phyloP scores from a whole-genome alignment of 2,797 vertebrate species.

The Taeniopygia guttata region DNA sequence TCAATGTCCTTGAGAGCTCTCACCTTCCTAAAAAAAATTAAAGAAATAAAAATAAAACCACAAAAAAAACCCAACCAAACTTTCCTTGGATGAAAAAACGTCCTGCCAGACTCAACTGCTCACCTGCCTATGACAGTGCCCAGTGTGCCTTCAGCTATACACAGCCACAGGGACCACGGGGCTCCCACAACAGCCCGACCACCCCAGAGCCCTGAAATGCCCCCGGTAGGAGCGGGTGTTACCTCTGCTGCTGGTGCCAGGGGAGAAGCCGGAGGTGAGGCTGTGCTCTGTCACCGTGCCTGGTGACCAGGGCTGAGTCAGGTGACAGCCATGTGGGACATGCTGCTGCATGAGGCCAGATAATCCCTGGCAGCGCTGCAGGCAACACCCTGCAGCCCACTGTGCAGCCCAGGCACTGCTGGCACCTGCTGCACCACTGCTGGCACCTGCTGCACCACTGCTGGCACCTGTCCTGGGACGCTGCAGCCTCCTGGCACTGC shows the following conservation, averaged over 20 bases:
- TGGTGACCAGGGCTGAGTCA: background rate
- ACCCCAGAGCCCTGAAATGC: fast-evolving
- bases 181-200: fast-evolving
- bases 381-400: background rate
- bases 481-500: background rate
- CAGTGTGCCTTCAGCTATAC: fast-evolving
- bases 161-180: fast-evolving
- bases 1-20: background rate
- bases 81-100: background rate
- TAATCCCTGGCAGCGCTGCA: background rate
- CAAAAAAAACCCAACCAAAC: background rate
- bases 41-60: background rate
- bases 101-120: background rate
- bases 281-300: fast-evolving
- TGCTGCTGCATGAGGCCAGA: background rate
- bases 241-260: background rate
- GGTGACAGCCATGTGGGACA: background rate
- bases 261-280: background rate
- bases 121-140: fast-evolving
- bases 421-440: background rate
- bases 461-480: background rate
- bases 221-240: fast-evolving
- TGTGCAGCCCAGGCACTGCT: fast-evolving
- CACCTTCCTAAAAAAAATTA: background rate
- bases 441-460: fast-evolving